These are phyloP conservation scores for Brachionus rotundiformis DNA, from an alignment of 1,140 invertebrate species.

Conservation along the genomic window DNA sequence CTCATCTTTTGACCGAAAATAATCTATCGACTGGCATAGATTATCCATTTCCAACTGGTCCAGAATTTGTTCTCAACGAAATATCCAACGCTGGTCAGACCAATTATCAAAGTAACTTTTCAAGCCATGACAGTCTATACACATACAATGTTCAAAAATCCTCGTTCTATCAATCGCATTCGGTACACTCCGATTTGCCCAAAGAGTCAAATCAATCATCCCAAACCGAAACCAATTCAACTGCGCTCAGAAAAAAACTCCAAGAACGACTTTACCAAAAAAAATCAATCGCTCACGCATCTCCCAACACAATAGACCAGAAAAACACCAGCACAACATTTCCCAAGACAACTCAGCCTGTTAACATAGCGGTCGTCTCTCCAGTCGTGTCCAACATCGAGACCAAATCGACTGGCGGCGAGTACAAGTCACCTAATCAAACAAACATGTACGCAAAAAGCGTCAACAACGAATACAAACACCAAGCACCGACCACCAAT, in stretches of 20 bases:
- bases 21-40: neutral
- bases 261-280: conserved; percentile 12
- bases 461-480: neutral
- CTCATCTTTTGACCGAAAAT: neutral
- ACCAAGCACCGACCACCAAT: no score
- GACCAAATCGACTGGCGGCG: neutral
- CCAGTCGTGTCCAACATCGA: neutral
- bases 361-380: conserved; percentile 7
- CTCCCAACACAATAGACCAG: neutral
- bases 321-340: neutral
- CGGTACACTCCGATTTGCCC: neutral
- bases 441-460: neutral
- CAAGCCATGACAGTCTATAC: neutral
- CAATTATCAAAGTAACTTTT: neutral
- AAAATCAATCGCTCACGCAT: neutral
- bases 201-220: neutral
- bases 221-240: neutral
- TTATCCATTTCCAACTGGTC: neutral
- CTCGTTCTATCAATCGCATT: neutral
- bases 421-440: neutral
- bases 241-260: conserved; percentile 6
- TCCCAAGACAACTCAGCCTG: neutral
- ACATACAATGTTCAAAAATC: neutral
- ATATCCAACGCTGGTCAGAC: neutral
- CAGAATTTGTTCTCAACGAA: neutral